These are phyloP conservation scores for Battus philenor DNA, from an alignment of 1,140 invertebrate genomes.

Conservation along the genomic window DNA sequence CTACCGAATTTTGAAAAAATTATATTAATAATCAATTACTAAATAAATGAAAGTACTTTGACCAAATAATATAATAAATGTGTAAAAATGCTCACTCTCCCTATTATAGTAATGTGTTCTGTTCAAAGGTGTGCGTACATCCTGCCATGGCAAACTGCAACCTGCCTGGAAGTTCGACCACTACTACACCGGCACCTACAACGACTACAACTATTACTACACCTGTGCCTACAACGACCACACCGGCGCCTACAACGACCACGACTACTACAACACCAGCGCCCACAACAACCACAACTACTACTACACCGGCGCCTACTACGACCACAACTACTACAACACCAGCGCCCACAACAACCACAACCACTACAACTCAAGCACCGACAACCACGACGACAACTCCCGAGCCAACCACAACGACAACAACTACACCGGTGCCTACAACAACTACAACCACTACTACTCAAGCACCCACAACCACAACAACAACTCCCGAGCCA, in stretches of 20 bases:
- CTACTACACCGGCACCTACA: neutral
- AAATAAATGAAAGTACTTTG: neutral
- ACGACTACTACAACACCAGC: neutral
- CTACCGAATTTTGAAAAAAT: too few species aligned
- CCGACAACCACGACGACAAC: slow-evolving; percentile 3
- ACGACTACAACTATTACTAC: neutral
- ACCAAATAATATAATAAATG: neutral
- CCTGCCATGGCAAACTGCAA: slow-evolving; percentile 24
- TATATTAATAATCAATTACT: too few species aligned
- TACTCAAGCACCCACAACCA: neutral
- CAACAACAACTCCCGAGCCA: neutral
- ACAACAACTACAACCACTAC: slow-evolving; percentile 5
- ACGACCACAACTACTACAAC: neutral
- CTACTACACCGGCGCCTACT: slow-evolving; percentile 8
- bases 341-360: neutral
- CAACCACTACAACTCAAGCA: slow-evolving; percentile 1
- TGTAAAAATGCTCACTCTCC: neutral
- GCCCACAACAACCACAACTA: slow-evolving; percentile 5
- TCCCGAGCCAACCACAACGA: neutral
- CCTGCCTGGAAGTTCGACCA: slow-evolving; percentile 19
- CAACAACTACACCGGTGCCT: neutral
- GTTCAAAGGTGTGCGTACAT: slow-evolving; percentile 30
- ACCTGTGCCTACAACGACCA: slow-evolving; percentile 5
- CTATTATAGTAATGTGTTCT: too few species aligned
- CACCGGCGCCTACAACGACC: slow-evolving; percentile 8